Evolutionary conservation across 2,113 vertebrate genomes (phyloP).

Genomic region (Lagopus leucura): DNA sequence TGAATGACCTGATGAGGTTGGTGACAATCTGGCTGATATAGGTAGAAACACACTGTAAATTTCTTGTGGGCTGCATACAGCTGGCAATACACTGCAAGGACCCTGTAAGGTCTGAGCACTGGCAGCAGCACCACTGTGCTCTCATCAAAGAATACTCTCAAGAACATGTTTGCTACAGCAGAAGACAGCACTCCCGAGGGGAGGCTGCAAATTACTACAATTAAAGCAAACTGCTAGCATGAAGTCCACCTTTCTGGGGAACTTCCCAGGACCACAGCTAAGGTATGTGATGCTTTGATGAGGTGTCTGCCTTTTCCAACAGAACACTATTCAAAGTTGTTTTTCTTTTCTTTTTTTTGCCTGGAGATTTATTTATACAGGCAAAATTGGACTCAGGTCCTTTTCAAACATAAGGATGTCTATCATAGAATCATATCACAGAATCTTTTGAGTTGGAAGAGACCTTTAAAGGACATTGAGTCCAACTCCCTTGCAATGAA

Average conservation of each 20-base stretch:
- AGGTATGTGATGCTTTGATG: neutral
- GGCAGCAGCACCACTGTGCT: neutral
- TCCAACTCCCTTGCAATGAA: too few species aligned
- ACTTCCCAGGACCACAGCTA: neutral
- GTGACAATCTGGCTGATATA: slow-evolving; percentile 6
- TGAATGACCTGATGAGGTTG: slow-evolving; percentile 22
- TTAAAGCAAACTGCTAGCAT: neutral
- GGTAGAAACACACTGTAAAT: neutral
- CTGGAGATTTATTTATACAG: neutral
- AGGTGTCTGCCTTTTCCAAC: neutral
- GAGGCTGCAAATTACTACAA: neutral
- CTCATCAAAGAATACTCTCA: neutral
- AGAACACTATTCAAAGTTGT: neutral
- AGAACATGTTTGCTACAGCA: neutral
- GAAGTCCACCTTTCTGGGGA: neutral
- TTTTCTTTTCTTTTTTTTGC: neutral
- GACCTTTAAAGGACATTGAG: too few species aligned
- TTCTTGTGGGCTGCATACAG: neutral
- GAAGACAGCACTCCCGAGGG: neutral
- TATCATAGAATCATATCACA: too few species aligned
- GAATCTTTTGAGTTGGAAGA: too few species aligned
- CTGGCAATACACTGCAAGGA: neutral
- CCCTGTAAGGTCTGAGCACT: neutral
- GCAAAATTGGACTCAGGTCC: neutral
- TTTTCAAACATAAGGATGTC: neutral